Evolutionary conservation across 2,113 vertebrate genomes (phyloP).

Genomic region (Salvelinus sp.): DNA sequence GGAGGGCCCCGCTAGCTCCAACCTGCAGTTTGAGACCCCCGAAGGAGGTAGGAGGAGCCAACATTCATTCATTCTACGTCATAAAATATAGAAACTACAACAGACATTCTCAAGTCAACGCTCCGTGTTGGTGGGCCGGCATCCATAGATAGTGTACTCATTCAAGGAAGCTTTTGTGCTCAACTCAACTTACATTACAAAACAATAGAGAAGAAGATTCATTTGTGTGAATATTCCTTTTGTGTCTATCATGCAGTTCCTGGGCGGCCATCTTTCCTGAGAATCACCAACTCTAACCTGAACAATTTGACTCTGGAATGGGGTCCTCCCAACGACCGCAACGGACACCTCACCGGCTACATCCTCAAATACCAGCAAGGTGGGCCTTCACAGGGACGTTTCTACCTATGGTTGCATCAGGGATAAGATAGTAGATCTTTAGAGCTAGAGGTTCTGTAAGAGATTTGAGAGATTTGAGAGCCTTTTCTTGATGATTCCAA

Average conservation of each 20-base stretch:
- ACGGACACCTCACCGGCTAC: slow-evolving; percentile 89
- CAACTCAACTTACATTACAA: no score
- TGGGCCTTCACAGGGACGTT: slow-evolving; percentile 69
- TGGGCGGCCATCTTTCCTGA: slow-evolving; percentile 81
- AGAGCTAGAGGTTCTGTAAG: background rate
- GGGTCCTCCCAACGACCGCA: slow-evolving; percentile 85
- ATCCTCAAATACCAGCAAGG: slow-evolving; percentile 91
- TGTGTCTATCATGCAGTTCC: slow-evolving; percentile 77
- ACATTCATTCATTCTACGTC: background rate
- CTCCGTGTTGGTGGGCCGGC: no score
- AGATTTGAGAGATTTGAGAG: background rate
- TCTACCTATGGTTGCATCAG: background rate
- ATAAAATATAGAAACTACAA: no score
- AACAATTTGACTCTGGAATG: slow-evolving; percentile 92
- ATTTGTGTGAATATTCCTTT: no score
- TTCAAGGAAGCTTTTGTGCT: no score
- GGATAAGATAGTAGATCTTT: background rate
- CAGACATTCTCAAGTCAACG: no score
- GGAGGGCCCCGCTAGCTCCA: slow-evolving; percentile 84
- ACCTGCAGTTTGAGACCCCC: slow-evolving; percentile 82
- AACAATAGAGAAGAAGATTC: no score
- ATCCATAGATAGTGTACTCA: no score
- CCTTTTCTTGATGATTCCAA: background rate
- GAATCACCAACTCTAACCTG: slow-evolving; percentile 78
- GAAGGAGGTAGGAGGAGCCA: slow-evolving; percentile 86